These are phyloP conservation scores for Chalcis sispes DNA, from an alignment of 2,888 invertebrate species.

Conservation along the genomic window DNA sequence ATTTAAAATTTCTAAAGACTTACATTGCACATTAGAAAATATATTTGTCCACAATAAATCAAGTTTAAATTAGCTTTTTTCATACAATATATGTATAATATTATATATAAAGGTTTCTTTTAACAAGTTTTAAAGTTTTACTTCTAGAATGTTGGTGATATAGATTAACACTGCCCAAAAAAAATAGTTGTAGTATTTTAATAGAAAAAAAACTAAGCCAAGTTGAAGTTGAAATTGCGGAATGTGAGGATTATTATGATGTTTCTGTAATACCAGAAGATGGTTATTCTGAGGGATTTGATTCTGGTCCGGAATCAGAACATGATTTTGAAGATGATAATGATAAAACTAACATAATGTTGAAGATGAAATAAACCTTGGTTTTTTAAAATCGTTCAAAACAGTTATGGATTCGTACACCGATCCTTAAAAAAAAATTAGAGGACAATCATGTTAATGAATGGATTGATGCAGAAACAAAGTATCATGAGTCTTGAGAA, in stretches of 20 bases:
- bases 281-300: constrained; percentile 31
- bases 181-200: constrained; percentile 1
- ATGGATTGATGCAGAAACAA: constrained; percentile 32
- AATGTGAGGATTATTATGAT: constrained; percentile 36
- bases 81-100: too few relatives aligned
- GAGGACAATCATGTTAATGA: constrained; percentile 8
- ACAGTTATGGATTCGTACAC: constrained; percentile 36
- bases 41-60: not conserved
- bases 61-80: too few relatives aligned
- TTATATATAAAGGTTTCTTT: not conserved
- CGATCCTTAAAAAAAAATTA: constrained; percentile 29
- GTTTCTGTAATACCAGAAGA: constrained; percentile 35
- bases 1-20: not conserved
- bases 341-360: too few relatives aligned
- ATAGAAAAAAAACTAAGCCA: constrained; percentile 5
- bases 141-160: not conserved
- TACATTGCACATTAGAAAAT: not conserved
- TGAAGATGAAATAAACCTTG: constrained; percentile 5
- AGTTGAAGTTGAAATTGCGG: constrained; percentile 23
- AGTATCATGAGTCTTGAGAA: constrained; percentile 28
- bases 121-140: not conserved
- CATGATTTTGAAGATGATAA: constrained; percentile 8
- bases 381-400: constrained; percentile 14
- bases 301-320: constrained; percentile 20
- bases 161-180: constrained; percentile 14